Conservation (phyloP, 2,797 vertebrate species). For the Podarcis siculus region DNA sequence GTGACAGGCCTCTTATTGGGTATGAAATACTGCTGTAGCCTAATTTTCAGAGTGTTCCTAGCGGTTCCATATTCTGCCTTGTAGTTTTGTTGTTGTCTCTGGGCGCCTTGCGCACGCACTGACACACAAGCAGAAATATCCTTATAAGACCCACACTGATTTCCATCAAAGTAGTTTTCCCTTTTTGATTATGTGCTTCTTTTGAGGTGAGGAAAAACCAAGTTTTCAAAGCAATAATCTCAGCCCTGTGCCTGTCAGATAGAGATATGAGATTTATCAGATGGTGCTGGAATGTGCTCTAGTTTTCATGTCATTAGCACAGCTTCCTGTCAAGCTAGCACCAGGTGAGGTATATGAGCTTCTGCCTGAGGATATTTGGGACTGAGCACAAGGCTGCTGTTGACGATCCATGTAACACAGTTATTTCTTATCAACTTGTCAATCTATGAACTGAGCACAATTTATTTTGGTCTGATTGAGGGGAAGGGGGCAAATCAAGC, state of each 20-base stretch:
- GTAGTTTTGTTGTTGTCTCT: constrained; percentile 24
- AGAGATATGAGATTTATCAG: constrained; percentile 40
- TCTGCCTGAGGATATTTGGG: not conserved
- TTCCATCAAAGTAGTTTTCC: constrained; percentile 26
- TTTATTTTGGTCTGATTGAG: constrained; percentile 29
- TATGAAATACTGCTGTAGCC: not conserved
- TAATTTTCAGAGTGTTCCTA: not conserved
- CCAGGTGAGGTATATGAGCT: constrained; percentile 16
- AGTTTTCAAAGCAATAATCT: constrained; percentile 24
- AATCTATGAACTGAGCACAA: not conserved
- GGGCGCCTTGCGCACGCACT: fast-evolving
- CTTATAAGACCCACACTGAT: not conserved
- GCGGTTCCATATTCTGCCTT: not conserved
- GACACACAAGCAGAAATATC: constrained; percentile 12
- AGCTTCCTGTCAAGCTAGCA: not conserved
- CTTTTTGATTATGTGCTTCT: constrained; percentile 48
- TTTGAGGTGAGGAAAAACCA: constrained; percentile 2
- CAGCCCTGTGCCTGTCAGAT: constrained; percentile 38
- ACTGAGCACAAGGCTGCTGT: not conserved
- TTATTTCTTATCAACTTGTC: not conserved
- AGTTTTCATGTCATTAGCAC: constrained; percentile 26
- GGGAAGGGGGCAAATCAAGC: constrained; percentile 18
- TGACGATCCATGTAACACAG: constrained; percentile 2
- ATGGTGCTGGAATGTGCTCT: not conserved
- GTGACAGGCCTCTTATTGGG: not conserved